Conservation (phyloP, 2,113 vertebrate genomes). For the Bos javanicus region DNA sequence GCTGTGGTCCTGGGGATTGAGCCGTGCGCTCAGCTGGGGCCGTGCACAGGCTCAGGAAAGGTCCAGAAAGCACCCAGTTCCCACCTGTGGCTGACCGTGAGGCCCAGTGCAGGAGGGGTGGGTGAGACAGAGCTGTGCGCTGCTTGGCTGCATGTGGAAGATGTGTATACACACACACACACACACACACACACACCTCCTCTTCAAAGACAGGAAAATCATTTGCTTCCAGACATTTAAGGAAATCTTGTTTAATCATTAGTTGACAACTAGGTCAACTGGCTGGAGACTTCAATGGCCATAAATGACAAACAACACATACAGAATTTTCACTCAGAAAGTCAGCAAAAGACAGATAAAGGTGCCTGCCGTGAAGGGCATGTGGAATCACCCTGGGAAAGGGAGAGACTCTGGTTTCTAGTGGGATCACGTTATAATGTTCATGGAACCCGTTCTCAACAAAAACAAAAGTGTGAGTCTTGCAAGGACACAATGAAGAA, state of each 20-base stretch:
- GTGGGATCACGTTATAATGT: fast-evolving
- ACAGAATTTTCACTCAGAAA: not conserved
- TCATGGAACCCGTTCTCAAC: not conserved
- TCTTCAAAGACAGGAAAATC: not conserved
- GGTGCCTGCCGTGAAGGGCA: not conserved
- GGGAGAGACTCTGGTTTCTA: not conserved
- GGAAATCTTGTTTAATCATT: not conserved
- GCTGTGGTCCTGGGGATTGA: not conserved
- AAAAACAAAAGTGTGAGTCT: not conserved
- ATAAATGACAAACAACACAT: not conserved
- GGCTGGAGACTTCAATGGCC: not conserved
- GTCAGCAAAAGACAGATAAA: not conserved
- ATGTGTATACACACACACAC: not conserved
- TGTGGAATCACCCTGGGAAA: not conserved
- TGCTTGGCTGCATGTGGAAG: not conserved
- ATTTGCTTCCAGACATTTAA: not conserved
- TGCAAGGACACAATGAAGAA: not conserved
- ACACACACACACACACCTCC: not conserved
- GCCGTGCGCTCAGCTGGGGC: not conserved
- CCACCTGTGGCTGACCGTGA: not conserved
- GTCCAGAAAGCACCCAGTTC: not conserved
- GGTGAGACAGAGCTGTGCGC: not conserved
- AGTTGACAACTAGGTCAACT: not conserved
- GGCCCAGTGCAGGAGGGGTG: not conserved
- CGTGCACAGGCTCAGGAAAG: too few relatives aligned